These are phyloP conservation scores for Echinometra lucunter DNA, from an alignment of 53 echinoderm and acorn worm species.

Conservation along the genomic window DNA sequence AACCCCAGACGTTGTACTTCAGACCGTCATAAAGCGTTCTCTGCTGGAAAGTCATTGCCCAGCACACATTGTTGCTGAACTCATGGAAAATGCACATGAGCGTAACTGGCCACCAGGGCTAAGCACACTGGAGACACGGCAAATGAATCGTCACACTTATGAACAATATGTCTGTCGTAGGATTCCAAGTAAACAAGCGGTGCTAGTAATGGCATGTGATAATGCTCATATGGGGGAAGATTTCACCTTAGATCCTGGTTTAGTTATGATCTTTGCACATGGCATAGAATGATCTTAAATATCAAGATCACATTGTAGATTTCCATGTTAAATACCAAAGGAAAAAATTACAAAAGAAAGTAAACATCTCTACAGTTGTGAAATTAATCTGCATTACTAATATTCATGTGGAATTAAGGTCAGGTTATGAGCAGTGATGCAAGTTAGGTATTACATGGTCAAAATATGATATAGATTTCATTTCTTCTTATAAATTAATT, in stretches of 20 bases:
- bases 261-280: conserved; percentile 99
- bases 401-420: background rate
- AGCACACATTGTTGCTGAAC: conserved; percentile 89
- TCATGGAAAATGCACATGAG: conserved; percentile 99
- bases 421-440: background rate
- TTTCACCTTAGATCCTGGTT: conserved; percentile 91
- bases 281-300: conserved; percentile 82
- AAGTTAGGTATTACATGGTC: background rate
- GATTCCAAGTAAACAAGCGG: conserved; percentile 97
- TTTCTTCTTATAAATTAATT: background rate
- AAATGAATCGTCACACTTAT: conserved; percentile 95
- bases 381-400: background rate
- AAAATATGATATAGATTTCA: background rate
- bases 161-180: conserved; percentile 95
- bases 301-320: background rate
- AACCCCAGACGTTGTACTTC: conserved; percentile 97
- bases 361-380: background rate
- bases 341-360: background rate
- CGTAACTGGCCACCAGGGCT: conserved; percentile 97
- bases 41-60: conserved; percentile 94
- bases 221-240: conserved; percentile 97
- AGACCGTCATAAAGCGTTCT: conserved; percentile 98
- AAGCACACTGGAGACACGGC: conserved; percentile 96
- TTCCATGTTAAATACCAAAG: background rate
- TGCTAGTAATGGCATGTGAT: conserved; percentile 95